Conservation (phyloP, 1,140 invertebrate species). For the Hylyphantes graminicola region DNA sequence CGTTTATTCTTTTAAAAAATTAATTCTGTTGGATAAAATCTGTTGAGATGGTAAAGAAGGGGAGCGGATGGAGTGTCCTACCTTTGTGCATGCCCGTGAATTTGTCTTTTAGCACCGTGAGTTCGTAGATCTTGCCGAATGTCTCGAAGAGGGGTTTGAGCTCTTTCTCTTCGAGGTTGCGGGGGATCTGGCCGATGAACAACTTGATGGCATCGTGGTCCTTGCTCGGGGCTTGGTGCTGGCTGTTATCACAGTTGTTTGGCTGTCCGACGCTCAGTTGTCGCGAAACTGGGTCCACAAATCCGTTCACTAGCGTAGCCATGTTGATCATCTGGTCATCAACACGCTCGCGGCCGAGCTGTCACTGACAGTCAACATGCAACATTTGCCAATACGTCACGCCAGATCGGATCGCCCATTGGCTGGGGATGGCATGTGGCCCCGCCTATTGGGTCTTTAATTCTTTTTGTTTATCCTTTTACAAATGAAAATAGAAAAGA, state of each 20-base stretch:
- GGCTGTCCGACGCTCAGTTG: constrained; percentile 45
- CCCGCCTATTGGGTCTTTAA: neutral
- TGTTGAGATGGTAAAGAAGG: no score
- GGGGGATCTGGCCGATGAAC: constrained; percentile 92
- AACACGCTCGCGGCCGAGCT: constrained; percentile 37
- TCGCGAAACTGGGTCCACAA: constrained; percentile 49
- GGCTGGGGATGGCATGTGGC: neutral
- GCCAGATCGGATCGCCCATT: neutral
- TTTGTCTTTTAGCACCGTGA: constrained; percentile 91
- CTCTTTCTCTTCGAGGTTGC: constrained; percentile 89
- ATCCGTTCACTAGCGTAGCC: constrained; percentile 56
- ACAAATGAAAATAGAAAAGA: no score
- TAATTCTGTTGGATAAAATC: no score
- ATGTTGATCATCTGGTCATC: constrained; percentile 37
- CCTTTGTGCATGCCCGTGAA: constrained; percentile 95
- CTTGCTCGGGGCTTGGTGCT: constrained; percentile 64
- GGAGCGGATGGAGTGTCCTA: constrained; percentile 65
- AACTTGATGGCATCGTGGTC: constrained; percentile 80
- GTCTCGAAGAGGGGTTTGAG: constrained; percentile 91
- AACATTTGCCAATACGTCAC: constrained; percentile 14
- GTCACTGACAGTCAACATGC: neutral
- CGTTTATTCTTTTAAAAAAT: neutral
- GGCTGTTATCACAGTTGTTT: constrained; percentile 28
- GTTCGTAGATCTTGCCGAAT: constrained; percentile 93
- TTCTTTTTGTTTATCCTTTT: no score